Evolutionary conservation across 2,113 vertebrate genomes (phyloP).

Genomic region (Oryzias melastigma): DNA sequence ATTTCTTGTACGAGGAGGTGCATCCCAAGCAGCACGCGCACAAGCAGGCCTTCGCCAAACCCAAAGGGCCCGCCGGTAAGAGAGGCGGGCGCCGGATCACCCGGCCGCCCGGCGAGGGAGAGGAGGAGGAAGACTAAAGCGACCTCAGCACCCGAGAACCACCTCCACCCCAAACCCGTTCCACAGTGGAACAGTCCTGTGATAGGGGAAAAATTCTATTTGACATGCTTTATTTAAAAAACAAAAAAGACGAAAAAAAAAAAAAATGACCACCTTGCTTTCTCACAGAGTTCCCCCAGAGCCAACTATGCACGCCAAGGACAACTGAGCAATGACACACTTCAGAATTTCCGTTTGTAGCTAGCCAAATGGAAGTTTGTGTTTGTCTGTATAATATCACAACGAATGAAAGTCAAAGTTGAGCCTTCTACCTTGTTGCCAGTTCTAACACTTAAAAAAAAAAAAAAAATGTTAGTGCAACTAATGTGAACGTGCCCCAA

Average conservation of each 20-base stretch:
- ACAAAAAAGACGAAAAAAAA: constrained; percentile 47
- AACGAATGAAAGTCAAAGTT: constrained; percentile 20
- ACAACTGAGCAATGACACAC: constrained; percentile 68
- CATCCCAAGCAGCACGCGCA: constrained; percentile 97
- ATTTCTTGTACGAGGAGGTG: constrained; percentile 95
- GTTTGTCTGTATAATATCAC: constrained; percentile 42
- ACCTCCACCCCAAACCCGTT: constrained; percentile 39
- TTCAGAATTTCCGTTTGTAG: constrained; percentile 68
- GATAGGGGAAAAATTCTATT: constrained; percentile 41
- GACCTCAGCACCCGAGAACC: constrained; percentile 42
- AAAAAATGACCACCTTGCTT: too few species aligned
- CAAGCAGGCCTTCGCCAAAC: constrained; percentile 94
- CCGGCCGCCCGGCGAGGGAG: constrained; percentile 82
- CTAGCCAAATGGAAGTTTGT: constrained; percentile 62
- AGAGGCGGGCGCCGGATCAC: constrained; percentile 90
- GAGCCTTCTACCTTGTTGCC: constrained; percentile 45
- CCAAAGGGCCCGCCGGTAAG: constrained; percentile 91
- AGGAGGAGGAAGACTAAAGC: constrained; percentile 78
- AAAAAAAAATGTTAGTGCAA: constrained; percentile 15
- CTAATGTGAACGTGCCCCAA: constrained; percentile 66
- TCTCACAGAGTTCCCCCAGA: constrained; percentile 57
- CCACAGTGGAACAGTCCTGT: constrained; percentile 72
- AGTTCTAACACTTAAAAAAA: constrained; percentile 34
- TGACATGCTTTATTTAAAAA: constrained; percentile 52
- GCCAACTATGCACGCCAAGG: constrained; percentile 78